phyloP scores from a whole-genome alignment of 2,113 vertebrate genomes.

The Sialia sialis region DNA sequence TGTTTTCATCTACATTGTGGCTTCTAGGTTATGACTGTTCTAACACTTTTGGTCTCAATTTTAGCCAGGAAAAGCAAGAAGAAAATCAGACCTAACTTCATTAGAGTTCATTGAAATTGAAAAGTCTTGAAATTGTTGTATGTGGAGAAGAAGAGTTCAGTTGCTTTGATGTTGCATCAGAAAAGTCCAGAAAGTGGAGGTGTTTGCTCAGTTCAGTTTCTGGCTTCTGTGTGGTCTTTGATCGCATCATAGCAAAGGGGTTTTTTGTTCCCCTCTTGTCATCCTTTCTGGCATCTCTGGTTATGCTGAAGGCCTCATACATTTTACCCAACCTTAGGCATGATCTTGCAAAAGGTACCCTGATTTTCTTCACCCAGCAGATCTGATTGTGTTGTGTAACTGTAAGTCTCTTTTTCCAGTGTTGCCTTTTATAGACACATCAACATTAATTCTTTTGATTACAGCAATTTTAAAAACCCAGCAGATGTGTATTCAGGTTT shows the following conservation, averaged over 20 bases:
- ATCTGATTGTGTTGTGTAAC: background rate
- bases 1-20: background rate
- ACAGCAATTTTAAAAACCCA: background rate
- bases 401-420: background rate
- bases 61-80: background rate
- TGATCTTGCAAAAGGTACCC: background rate
- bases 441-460: background rate
- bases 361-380: background rate
- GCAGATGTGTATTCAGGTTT: background rate
- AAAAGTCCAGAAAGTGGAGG: background rate
- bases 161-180: background rate
- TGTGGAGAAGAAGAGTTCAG: background rate
- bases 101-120: background rate
- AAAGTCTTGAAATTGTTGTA: background rate
- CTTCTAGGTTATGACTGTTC: background rate
- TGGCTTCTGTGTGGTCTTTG: background rate
- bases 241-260: accelerated
- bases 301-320: background rate
- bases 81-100: background rate
- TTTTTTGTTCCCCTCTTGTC: background rate
- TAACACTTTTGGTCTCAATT: background rate
- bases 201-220: background rate
- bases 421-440: background rate
- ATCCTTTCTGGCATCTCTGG: background rate
- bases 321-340: background rate